Evolutionary conservation across 2,113 vertebrate genomes (phyloP).

Genomic region (Sclerurus mexicanus): DNA sequence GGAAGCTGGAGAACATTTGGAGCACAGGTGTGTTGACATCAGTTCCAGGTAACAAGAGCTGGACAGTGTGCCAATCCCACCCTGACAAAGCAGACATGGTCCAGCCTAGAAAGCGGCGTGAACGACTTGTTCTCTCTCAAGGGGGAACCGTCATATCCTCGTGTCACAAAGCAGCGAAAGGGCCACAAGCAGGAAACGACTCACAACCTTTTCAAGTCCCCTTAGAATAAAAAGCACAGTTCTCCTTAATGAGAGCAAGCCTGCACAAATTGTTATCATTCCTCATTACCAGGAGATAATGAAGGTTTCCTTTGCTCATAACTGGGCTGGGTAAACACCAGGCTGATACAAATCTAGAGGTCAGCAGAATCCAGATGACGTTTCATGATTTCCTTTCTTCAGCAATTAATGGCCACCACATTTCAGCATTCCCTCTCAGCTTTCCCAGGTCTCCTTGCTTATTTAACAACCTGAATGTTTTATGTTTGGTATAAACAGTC

Average conservation of each 20-base stretch:
- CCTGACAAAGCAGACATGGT: neutral
- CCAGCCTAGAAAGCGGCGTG: neutral
- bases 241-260: neutral
- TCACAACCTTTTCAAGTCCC: neutral
- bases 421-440: neutral
- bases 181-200: neutral
- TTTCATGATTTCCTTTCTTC: constrained; percentile 24
- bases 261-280: constrained; percentile 1
- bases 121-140: neutral
- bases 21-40: neutral
- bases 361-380: constrained; percentile 32
- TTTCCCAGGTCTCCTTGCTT: constrained; percentile 33
- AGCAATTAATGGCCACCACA: neutral
- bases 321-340: neutral
- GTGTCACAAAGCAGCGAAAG: neutral
- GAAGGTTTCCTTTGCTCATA: constrained; percentile 23
- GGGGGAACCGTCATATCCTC: neutral
- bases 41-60: neutral
- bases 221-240: neutral
- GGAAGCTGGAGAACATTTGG: neutral
- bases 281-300: constrained; percentile 31
- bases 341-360: constrained; percentile 42
- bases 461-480: constrained; percentile 13
- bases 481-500: constrained; percentile 19
- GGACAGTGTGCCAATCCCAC: neutral